A percentile compares a stretch with the other conserved stretches of the same genome.
phyloP scores from a whole-genome alignment of 1,140 invertebrate genomes.

The Nebria ingens region DNA sequence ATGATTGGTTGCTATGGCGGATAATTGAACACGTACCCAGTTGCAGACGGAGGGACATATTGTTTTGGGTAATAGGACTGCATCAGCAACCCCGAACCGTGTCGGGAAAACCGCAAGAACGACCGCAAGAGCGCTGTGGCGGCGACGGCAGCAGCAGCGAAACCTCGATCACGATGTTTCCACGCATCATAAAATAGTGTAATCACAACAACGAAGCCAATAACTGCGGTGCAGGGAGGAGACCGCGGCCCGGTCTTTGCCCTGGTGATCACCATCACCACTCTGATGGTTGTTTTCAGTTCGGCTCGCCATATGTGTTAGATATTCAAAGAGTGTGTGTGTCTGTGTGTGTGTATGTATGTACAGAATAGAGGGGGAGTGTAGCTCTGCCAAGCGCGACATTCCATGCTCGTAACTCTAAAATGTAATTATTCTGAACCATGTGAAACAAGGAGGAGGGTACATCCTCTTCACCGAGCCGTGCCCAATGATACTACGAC shows the following conservation, averaged over 20 bases:
- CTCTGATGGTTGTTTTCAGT: too few relatives aligned
- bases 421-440: slow-evolving; percentile 6
- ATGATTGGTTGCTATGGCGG: too few relatives aligned
- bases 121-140: neutral
- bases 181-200: neutral
- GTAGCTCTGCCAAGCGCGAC: neutral
- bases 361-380: neutral
- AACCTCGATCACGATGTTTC: neutral
- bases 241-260: neutral
- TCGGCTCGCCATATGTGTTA: too few relatives aligned
- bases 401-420: slow-evolving; percentile 3
- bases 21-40: neutral
- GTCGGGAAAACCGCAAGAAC: neutral
- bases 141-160: too few relatives aligned
- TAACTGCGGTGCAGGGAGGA: neutral
- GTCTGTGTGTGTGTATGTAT: neutral
- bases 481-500: slow-evolving; percentile 1
- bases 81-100: neutral
- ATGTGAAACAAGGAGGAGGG: neutral
- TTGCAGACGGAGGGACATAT: too few relatives aligned
- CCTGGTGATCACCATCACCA: neutral
- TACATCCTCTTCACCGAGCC: slow-evolving; percentile 1
- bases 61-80: too few relatives aligned
- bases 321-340: too few relatives aligned
- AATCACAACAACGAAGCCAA: neutral